Conservation (phyloP, 64 coral and sea anemone genomes). For the Montipora sp. region DNA sequence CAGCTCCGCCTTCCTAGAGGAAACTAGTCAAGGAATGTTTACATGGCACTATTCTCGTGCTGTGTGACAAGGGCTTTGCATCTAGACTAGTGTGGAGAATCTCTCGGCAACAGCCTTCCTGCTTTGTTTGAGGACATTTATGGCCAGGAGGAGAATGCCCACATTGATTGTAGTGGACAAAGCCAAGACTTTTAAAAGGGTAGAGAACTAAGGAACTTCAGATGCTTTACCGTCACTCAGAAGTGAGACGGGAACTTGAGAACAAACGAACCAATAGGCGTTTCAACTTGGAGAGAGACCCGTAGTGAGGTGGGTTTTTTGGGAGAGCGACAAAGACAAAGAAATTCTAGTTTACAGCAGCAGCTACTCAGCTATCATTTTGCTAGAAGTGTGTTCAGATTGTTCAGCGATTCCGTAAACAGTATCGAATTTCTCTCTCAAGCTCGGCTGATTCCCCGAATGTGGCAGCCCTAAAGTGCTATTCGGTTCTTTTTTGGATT, state of each 20-base stretch:
- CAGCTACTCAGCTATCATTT: too few relatives aligned
- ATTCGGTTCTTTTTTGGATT: too few relatives aligned
- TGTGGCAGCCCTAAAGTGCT: too few relatives aligned
- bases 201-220: background rate
- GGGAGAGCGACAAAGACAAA: background rate
- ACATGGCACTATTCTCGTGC: background rate
- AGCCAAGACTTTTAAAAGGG: background rate
- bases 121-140: background rate
- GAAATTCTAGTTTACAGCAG: too few relatives aligned
- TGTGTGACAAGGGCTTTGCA: background rate
- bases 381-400: too few relatives aligned
- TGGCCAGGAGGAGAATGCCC: background rate
- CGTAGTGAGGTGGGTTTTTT: background rate
- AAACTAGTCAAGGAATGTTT: background rate
- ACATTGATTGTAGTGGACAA: background rate
- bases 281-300: background rate
- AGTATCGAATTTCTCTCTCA: too few relatives aligned
- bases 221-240: background rate
- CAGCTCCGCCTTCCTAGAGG: constrained; percentile 9
- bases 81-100: background rate
- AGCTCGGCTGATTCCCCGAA: too few relatives aligned
- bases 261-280: too few relatives aligned
- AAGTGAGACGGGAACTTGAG: background rate
- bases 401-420: too few relatives aligned
- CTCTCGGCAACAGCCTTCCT: background rate